These are phyloP conservation scores for Huso huso DNA, from an alignment of 2,797 vertebrate genomes.

Conservation along the genomic window DNA sequence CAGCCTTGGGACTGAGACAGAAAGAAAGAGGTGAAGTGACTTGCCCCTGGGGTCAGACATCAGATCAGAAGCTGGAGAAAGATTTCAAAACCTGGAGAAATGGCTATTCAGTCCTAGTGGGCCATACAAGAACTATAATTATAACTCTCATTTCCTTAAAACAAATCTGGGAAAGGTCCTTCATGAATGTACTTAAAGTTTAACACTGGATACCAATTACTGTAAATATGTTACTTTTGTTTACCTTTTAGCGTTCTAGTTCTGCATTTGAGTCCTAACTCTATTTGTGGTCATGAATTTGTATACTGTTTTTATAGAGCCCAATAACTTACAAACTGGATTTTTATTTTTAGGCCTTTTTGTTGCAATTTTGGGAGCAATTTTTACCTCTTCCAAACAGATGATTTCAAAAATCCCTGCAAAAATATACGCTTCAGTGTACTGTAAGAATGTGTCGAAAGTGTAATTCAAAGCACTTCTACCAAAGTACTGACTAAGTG, in stretches of 20 bases:
- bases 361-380: too few relatives aligned
- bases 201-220: slow-evolving; percentile 1
- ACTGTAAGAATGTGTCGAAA: slow-evolving; percentile 9
- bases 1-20: not conserved
- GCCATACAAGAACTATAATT: slow-evolving; percentile 14
- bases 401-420: not conserved
- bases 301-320: too few relatives aligned
- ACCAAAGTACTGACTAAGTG: slow-evolving; percentile 23
- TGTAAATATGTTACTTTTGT: slow-evolving; percentile 16
- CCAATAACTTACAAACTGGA: too few relatives aligned
- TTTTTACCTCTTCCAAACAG: too few relatives aligned
- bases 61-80: slow-evolving; percentile 5
- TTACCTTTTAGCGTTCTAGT: not conserved
- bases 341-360: too few relatives aligned
- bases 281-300: too few relatives aligned
- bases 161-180: slow-evolving; percentile 9
- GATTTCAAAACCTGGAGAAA: slow-evolving; percentile 2
- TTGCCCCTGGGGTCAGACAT: slow-evolving; percentile 7
- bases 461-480: slow-evolving; percentile 27
- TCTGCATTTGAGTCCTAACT: too few relatives aligned
- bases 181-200: not conserved
- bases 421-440: not conserved
- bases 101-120: slow-evolving; percentile 4
- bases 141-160: slow-evolving; percentile 13
- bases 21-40: not conserved